Percentiles rank a stretch among this genome's conserved stretches.
phyloP scores from a whole-genome alignment of 2,888 invertebrate genomes.

The Pegoplata infirma region DNA sequence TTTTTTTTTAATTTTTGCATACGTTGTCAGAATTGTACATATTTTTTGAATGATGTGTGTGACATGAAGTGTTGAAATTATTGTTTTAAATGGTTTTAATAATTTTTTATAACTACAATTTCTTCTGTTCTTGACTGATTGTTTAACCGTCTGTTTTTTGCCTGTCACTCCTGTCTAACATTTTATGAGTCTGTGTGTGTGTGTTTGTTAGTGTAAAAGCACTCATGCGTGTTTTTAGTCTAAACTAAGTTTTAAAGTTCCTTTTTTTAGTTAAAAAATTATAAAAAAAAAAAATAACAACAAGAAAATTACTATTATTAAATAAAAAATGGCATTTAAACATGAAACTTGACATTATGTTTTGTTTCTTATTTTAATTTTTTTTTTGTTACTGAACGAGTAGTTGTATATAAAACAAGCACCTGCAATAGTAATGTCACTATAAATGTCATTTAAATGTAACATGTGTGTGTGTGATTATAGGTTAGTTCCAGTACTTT shows the following conservation, averaged over 20 bases:
- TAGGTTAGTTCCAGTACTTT: not conserved
- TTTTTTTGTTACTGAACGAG: slow-evolving; percentile 32
- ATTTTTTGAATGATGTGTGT: slow-evolving; percentile 57
- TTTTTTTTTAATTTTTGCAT: slow-evolving; percentile 7
- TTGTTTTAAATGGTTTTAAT: slow-evolving; percentile 64
- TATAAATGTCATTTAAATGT: slow-evolving; percentile 62
- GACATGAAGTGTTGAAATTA: slow-evolving; percentile 66
- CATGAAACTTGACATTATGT: slow-evolving; percentile 62
- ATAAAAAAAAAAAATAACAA: slow-evolving; percentile 55
- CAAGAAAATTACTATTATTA: slow-evolving; percentile 61
- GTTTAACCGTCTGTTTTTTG: not conserved
- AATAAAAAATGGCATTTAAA: slow-evolving; percentile 63
- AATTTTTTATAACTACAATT: slow-evolving; percentile 23
- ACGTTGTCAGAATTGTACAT: slow-evolving; percentile 10
- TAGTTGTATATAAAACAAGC: slow-evolving; percentile 27
- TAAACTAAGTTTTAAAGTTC: not conserved
- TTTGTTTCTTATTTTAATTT: slow-evolving; percentile 11
- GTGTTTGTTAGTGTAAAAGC: slow-evolving; percentile 22
- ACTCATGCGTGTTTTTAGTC: slow-evolving; percentile 51
- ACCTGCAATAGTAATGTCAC: slow-evolving; percentile 63
- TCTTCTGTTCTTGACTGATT: not conserved
- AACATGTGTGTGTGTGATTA: slow-evolving; percentile 30
- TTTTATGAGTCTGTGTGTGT: too few species aligned
- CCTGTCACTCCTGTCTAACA: slow-evolving; percentile 40
- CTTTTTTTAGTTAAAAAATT: not conserved